Evolutionary conservation across 1,140 invertebrate species (phyloP).

Genomic region (Aphidius gifuensis): DNA sequence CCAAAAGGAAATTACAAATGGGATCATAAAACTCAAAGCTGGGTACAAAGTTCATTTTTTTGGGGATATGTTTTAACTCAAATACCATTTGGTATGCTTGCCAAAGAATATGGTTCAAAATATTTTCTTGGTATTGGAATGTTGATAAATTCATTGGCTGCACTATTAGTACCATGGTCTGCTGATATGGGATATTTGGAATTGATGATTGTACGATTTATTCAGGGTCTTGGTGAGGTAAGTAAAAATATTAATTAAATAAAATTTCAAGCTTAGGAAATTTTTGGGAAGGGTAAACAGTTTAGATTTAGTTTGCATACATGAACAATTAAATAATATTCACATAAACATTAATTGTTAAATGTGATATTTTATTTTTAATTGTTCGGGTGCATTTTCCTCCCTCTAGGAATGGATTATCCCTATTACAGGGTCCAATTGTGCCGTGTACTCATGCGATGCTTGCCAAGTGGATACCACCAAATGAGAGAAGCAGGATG

Average conservation of each 20-base stretch:
- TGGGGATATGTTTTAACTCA: conserved; percentile 87
- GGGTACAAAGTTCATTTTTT: conserved; percentile 84
- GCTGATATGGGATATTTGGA: conserved; percentile 62
- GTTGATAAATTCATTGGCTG: conserved; percentile 83
- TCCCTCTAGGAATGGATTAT: conserved; percentile 57
- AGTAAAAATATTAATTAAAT: conserved; percentile 35
- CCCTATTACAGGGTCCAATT: conserved; percentile 72
- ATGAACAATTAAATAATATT: neutral
- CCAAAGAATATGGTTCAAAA: conserved; percentile 79
- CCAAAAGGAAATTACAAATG: conserved; percentile 72
- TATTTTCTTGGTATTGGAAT: conserved; percentile 81
- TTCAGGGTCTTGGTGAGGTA: conserved; percentile 90
- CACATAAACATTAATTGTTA: neutral
- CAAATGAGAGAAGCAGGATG: conserved; percentile 83
- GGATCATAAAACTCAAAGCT: conserved; percentile 73
- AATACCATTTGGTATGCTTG: conserved; percentile 83
- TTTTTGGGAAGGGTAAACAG: too few species aligned
- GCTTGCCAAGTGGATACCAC: conserved; percentile 85
- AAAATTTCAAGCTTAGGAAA: too few species aligned
- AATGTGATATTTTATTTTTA: conserved; percentile 48
- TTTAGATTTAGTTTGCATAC: too few species aligned
- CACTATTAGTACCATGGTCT: conserved; percentile 69
- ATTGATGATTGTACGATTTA: conserved; percentile 71
- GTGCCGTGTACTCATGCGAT: conserved; percentile 82
- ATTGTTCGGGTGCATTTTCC: conserved; percentile 52